Base-by-base conservation (phyloP, 2,888 invertebrate genomes). In the Lithophane leautieri region DNA sequence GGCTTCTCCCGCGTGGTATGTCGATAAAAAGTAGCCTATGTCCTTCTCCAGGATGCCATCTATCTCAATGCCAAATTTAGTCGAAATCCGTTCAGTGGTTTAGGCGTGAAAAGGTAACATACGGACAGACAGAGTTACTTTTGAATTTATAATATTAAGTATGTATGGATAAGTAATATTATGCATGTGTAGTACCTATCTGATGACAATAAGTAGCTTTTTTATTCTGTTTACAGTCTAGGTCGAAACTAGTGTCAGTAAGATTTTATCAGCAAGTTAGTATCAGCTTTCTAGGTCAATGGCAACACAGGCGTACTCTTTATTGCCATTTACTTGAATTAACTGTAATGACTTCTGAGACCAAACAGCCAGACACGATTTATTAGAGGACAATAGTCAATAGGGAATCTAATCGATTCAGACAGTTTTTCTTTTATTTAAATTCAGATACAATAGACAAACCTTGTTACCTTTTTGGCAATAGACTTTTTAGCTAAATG, bases 271-370 rank as follows among this genome's bases (percentile, higher is more conserved):
- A 34, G 34, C 34, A 34, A 83, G 61, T 66, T 67, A 76, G 66
- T 82, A 70, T 56, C 76, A 62, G 42, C 75, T 83, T 86, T 87
- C 80, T 79, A 83, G 87, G 86, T 81, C 86, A 86, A 77, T 78
- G 80, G 70, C 78, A 70, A 75, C 69, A 79, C 69, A 11, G 69
- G 73, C 76, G 77, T 77, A 73, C 80, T 78, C 72, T 75, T 78
- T 83, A 81, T 79, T 81, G 76, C 76, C 82, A 78, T 81, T 86
- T 79, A 77, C 62, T 78, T 34, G 34, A 34, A 34, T 79, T 73
- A 68, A 73, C 70, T 80, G 62, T 73, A 73, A 82, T 86, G 82
- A 75, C 76, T 78, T 68, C 40, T 69, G 4, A 54, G 50, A 70
- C 74, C 54, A 72, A 79, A 78, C 73, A 79, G 71, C 65, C 25